phyloP scores from a whole-genome alignment of 2,888 invertebrate genomes.

The Agriopis marginaria region DNA sequence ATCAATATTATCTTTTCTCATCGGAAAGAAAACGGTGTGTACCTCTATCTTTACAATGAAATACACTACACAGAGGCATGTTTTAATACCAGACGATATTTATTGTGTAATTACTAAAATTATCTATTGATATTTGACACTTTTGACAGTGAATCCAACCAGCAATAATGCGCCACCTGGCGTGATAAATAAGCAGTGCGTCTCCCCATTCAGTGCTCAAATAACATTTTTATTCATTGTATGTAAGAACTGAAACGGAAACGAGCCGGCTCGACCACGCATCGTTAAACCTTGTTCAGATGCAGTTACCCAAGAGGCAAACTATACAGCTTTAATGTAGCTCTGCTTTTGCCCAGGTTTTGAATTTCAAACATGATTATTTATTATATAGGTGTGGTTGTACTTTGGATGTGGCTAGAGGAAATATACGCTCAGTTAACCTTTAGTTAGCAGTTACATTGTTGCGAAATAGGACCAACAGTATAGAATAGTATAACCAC shows the following conservation, averaged over 20 bases:
- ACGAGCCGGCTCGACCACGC: constrained; percentile 12
- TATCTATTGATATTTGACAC: no score
- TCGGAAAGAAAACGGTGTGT: no score
- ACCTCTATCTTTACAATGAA: no score
- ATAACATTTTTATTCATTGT: constrained; percentile 1
- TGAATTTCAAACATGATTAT: constrained; percentile 16
- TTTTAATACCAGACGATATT: no score
- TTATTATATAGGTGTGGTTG: background rate
- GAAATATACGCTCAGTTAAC: constrained; percentile 5
- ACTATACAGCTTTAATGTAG: constrained; percentile 1
- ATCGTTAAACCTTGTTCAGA: constrained; percentile 14
- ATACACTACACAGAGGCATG: no score
- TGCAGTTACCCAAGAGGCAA: no score
- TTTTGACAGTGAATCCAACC: no score
- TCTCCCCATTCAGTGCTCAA: background rate
- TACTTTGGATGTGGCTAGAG: constrained; percentile 1
- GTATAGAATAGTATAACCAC: background rate
- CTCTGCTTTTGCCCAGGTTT: constrained; percentile 9
- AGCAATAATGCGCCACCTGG: no score
- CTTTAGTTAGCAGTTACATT: constrained; percentile 1
- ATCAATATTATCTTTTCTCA: no score
- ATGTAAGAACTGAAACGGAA: constrained; percentile 8
- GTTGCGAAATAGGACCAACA: constrained; percentile 3
- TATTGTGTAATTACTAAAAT: no score
- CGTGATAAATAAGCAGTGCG: no score